phyloP scores from a whole-genome alignment of 2,888 invertebrate genomes.

The Dryobota labecula region DNA sequence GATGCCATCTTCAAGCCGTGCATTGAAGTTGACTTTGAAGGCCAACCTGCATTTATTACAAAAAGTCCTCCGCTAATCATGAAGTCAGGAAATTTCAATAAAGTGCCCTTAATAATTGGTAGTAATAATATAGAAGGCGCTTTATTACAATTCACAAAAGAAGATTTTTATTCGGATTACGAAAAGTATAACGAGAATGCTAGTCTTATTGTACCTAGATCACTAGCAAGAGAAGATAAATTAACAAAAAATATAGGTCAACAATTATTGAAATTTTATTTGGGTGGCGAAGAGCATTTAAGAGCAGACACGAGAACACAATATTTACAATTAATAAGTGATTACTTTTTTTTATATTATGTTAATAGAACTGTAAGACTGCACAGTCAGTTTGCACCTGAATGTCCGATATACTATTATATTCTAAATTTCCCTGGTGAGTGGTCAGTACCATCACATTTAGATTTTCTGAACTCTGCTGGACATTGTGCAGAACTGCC shows the following conservation, averaged over 20 bases:
- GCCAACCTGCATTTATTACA: constrained; percentile 83
- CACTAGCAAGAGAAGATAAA: constrained; percentile 74
- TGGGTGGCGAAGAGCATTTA: constrained; percentile 77
- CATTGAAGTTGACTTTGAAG: constrained; percentile 85
- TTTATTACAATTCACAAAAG: constrained; percentile 73
- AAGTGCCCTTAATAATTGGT: constrained; percentile 86
- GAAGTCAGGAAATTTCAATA: constrained; percentile 84
- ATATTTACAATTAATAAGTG: constrained; percentile 83
- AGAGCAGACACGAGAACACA: constrained; percentile 79
- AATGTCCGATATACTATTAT: constrained; percentile 83
- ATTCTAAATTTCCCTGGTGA: constrained; percentile 82
- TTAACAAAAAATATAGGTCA: constrained; percentile 78
- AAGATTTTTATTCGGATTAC: constrained; percentile 78
- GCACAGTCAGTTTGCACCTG: constrained; percentile 78
- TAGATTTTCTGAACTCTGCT: constrained; percentile 77
- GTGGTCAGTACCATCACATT: constrained; percentile 78
- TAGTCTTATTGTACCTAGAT: constrained; percentile 79
- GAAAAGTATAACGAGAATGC: constrained; percentile 80
- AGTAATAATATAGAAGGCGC: constrained; percentile 83
- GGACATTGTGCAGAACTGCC: constrained; percentile 84
- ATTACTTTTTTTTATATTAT: constrained; percentile 84
- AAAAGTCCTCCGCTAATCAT: constrained; percentile 81
- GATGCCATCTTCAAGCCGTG: constrained; percentile 83
- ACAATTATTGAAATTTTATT: constrained; percentile 82
- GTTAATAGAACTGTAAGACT: constrained; percentile 82